Evolutionary conservation across 2,113 vertebrate genomes (phyloP).

Genomic region (Entomyzon cyanotis): DNA sequence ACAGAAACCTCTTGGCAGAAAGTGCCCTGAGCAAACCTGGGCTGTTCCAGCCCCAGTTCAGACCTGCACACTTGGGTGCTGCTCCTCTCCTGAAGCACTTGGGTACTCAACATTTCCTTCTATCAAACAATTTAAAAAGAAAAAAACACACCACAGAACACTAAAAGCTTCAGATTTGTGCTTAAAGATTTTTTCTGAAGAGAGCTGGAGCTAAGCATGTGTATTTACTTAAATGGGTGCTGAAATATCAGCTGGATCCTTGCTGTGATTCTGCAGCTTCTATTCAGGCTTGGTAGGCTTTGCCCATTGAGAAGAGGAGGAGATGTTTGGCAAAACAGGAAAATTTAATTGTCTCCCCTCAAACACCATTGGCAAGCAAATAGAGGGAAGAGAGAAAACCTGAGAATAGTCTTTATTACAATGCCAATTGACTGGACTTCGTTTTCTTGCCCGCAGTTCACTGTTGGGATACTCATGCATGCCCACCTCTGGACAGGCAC

Average conservation of each 20-base stretch:
- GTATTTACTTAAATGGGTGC: constrained; percentile 39
- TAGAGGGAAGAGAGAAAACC: neutral
- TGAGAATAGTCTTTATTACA: neutral
- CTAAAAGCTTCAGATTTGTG: neutral
- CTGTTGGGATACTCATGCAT: neutral
- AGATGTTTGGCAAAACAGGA: neutral
- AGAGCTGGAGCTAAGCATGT: neutral
- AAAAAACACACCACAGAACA: neutral
- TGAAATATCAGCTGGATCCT: constrained; percentile 29
- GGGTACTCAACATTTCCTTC: neutral
- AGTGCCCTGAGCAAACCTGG: neutral
- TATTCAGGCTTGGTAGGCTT: neutral
- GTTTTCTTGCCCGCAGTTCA: neutral
- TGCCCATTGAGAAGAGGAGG: neutral
- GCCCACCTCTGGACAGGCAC: neutral
- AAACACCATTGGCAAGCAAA: neutral
- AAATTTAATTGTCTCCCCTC: neutral
- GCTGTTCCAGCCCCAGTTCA: neutral
- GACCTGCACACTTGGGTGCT: neutral
- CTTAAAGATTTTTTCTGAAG: neutral
- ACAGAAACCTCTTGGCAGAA: neutral
- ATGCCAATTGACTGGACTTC: neutral
- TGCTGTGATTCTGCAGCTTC: neutral
- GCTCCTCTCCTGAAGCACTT: neutral
- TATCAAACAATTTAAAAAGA: neutral